Conservation (phyloP, 1,140 invertebrate genomes). For the Papilio polyxenes region DNA sequence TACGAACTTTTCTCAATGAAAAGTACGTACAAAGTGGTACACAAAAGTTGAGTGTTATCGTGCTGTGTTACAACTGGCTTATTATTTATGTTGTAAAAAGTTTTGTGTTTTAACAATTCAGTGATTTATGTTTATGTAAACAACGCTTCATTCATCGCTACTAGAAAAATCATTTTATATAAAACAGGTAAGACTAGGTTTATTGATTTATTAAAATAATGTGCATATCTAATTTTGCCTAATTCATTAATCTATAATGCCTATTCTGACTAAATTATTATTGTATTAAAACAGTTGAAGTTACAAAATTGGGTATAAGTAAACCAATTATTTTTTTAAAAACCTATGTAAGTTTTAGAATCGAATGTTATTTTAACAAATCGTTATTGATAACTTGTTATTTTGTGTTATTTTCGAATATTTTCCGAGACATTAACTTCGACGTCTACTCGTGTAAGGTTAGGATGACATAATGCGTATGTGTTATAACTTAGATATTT, state of each 20-base stretch:
- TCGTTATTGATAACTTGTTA: not conserved
- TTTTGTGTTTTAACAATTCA: slow-evolving; percentile 44
- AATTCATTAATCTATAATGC: no score
- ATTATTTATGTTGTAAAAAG: slow-evolving; percentile 39
- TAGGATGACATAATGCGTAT: slow-evolving; percentile 59
- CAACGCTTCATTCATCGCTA: slow-evolving; percentile 38
- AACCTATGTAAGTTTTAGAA: not conserved
- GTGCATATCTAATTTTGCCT: not conserved
- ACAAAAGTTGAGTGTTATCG: slow-evolving; percentile 46
- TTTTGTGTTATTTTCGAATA: slow-evolving; percentile 28
- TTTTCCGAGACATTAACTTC: slow-evolving; percentile 32
- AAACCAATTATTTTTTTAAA: not conserved
- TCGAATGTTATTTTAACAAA: not conserved
- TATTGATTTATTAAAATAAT: not conserved
- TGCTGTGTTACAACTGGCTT: slow-evolving; percentile 46
- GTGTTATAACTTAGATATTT: slow-evolving; percentile 51
- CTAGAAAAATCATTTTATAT: slow-evolving; percentile 7
- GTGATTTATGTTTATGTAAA: slow-evolving; percentile 52
- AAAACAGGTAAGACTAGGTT: slow-evolving; percentile 14
- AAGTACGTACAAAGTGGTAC: slow-evolving; percentile 58
- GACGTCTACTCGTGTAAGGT: slow-evolving; percentile 42
- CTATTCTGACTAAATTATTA: not conserved
- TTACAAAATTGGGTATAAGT: not conserved
- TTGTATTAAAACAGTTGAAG: not conserved
- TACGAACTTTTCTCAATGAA: slow-evolving; percentile 72